Base-by-base conservation (phyloP, 2,113 vertebrate genomes). In the Proteles cristata region DNA sequence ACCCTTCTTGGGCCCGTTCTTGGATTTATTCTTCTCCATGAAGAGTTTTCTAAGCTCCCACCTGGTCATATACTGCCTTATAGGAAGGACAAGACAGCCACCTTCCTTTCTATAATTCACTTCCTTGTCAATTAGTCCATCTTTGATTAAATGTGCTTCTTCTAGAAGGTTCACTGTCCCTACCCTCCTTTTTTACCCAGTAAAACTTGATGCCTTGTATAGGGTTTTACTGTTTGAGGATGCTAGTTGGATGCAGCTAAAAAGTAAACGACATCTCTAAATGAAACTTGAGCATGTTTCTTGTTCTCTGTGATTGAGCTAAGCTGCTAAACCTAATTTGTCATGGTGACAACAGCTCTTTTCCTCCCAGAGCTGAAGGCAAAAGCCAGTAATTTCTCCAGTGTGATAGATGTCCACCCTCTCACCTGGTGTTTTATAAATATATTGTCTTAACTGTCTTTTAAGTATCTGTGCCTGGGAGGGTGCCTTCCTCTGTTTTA, bases 401-500 rank as follows among this genome's bases (percentile, higher is more conserved):
- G 4, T 23, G 16, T 48, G 93, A 88, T 28, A 53, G 61, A 9
- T 61, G 93, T 94, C 97, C 90, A 89, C 97, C 96, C 97, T 97
- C 96, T 97, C 96, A 94, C 97, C 97, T 94, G 81, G 91, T 61
- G 53, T 73, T 77, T 92, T 28, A 39, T 81, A 68, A 71, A 88
- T 8, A 0, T 63, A 39, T 96, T 96, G 95, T 84, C 26, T 28
- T 11, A 39, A 39, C 76, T 91, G 65, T 90, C 90, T 88, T 39
- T 31, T 31, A 39, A 65, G 69, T 53, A 7, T 58, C 88, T 55
- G 0, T 80, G 95, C 93, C 96, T 96, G 53, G 90, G 91, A 97
- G 96, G 86, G 76, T 31, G 45, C 80, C 71, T 84, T 65, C 76
- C 96, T 97, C 93, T 97, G 92, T 95, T 97, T 83, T 77, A 43